phyloP scores from a whole-genome alignment of 2,888 invertebrate genomes.

The Idaea aversata region DNA sequence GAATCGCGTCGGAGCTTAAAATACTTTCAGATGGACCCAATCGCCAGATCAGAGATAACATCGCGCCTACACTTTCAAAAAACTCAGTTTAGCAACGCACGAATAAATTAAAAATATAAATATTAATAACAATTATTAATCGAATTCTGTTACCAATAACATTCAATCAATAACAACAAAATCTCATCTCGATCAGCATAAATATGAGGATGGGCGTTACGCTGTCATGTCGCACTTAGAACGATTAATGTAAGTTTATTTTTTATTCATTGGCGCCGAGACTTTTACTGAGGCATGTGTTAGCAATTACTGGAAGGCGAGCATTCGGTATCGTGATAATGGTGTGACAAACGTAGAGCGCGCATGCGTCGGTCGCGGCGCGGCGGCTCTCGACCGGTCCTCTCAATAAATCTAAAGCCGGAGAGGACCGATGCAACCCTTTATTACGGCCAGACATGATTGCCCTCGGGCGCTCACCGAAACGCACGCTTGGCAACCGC shows the following conservation, averaged over 20 bases:
- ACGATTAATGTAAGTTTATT: conserved; percentile 50
- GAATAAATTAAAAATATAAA: conserved; percentile 19
- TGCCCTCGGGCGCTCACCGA: conserved; percentile 69
- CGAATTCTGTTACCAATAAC: conserved; percentile 42
- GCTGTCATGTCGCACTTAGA: conserved; percentile 57
- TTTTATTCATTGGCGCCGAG: conserved; percentile 38
- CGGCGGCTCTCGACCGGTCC: conserved; percentile 50
- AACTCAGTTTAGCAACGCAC: conserved; percentile 30
- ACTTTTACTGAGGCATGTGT: conserved; percentile 38
- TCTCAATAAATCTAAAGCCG: conserved; percentile 67
- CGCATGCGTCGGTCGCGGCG: conserved; percentile 54
- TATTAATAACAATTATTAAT: conserved; percentile 39
- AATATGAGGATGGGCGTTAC: conserved; percentile 65
- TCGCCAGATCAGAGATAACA: conserved; percentile 48
- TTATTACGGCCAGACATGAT: conserved; percentile 77
- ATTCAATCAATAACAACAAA: conserved; percentile 40
- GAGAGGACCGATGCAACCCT: conserved; percentile 70
- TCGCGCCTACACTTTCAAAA: conserved; percentile 32
- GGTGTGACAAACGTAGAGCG: conserved; percentile 68
- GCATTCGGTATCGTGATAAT: conserved; percentile 55
- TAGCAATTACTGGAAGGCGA: conserved; percentile 50
- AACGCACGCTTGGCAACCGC: conserved; percentile 70
- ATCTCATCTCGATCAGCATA: conserved; percentile 58
- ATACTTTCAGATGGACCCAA: conserved; percentile 39
- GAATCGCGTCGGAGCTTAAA: conserved; percentile 51